Evolutionary conservation across 1,140 invertebrate species (phyloP), one percentile per base, ranked within the genome.

Genomic region (Zophobas atratus): DNA sequence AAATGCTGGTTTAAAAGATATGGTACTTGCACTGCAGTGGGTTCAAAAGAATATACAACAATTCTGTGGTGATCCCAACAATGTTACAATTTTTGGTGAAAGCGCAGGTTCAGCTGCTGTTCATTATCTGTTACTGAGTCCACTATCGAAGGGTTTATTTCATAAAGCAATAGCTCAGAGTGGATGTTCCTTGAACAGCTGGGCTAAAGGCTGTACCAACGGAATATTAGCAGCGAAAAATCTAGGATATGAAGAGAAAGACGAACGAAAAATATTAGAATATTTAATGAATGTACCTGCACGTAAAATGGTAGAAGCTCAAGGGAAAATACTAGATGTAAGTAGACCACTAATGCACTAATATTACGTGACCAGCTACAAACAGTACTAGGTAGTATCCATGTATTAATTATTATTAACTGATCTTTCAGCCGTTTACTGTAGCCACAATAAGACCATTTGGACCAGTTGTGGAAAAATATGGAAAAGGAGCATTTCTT

Each of bases 1-100:
- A 38, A 92, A 92, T 85, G 90, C 88, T 63, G 91, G 90, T 1
- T 84, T 92, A 8, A 90, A 89, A 81, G 91, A 92, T 84, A 90
- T 91, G 79, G 82, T 90, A 1, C 75, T 88, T 74, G 89, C 87
- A 0, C 81, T 92, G 3, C 84, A 88, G 78, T 92, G 90, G 89
- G 86, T 92, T 3, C 84, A 89, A 77, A 84, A 86, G 36, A 89
- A 89, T 77, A 90, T 90, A 39, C 57, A 70, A 41, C 33, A 71
- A 39, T 90, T 90, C 77, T 81, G 86, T 72, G 90, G 89, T 2
- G 85, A 90, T 81, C 79, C 81, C 36, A 67, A 77, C 34, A 82
- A 82, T 67, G 77, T 82, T n/a, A 82, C 81, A n/a, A 76, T 90
- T 36, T 84, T 88, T 83, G 90, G 90, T 5, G 85, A 88, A 55